These are phyloP conservation scores for Apteryx mantelli DNA, from an alignment of 2,113 vertebrate species.

Conservation along the genomic window DNA sequence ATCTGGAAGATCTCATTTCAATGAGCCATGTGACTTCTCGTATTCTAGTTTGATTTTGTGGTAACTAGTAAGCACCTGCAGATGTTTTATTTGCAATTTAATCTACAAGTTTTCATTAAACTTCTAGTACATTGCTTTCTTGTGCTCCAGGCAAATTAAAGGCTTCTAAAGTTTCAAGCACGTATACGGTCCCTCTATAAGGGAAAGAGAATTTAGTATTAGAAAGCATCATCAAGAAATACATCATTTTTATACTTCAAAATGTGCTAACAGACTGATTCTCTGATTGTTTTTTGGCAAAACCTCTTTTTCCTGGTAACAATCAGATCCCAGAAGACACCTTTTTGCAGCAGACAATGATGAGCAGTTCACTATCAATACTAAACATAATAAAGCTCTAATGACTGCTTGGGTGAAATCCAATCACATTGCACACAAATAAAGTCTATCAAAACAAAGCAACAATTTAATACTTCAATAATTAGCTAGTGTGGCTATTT, in stretches of 20 bases:
- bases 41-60: rapidly evolving
- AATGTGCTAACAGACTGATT: background rate
- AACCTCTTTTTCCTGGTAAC: background rate
- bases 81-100: background rate
- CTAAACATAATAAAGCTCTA: slow-evolving; percentile 16
- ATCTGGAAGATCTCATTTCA: background rate
- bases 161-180: background rate
- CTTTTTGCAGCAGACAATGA: background rate
- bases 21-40: background rate
- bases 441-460: slow-evolving; percentile 19
- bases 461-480: background rate
- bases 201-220: background rate
- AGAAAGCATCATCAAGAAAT: background rate
- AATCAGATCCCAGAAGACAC: background rate
- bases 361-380: background rate
- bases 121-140: background rate
- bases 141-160: background rate
- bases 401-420: background rate
- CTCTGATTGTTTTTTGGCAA: background rate
- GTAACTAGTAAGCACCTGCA: background rate
- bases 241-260: background rate
- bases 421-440: background rate
- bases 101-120: background rate
- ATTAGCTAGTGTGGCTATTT: background rate
- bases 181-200: background rate